Evolutionary conservation across 2,113 vertebrate genomes (phyloP).

Genomic region (Saccopteryx bilineata): DNA sequence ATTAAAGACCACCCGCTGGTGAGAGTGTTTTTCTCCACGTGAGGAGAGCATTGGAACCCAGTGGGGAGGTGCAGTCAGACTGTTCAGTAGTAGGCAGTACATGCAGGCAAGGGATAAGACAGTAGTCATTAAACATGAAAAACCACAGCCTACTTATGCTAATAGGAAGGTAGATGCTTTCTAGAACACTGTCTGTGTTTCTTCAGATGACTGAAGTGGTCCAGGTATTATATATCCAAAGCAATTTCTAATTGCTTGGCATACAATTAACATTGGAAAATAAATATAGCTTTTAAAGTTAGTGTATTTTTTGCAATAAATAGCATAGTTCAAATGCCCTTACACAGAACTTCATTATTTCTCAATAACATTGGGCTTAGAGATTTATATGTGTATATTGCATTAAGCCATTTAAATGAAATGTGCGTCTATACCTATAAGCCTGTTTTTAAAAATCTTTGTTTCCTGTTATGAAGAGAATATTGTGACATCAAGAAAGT

Average conservation of each 20-base stretch:
- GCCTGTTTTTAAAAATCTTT: not conserved
- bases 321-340: slow-evolving; percentile 47
- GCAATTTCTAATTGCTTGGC: slow-evolving; percentile 42
- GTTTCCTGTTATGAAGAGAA: not conserved
- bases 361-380: not conserved
- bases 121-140: slow-evolving; percentile 66
- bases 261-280: slow-evolving; percentile 63
- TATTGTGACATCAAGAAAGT: not conserved
- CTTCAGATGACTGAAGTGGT: slow-evolving; percentile 70
- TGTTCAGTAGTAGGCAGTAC: not conserved
- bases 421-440: not conserved
- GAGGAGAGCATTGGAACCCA: not conserved
- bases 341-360: slow-evolving; percentile 33
- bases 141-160: slow-evolving; percentile 64
- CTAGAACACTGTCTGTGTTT: slow-evolving; percentile 70
- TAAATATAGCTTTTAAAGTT: slow-evolving; percentile 48
- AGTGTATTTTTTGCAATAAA: slow-evolving; percentile 54
- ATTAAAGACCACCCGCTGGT: not conserved
- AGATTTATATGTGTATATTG: not conserved
- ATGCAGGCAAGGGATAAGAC: slow-evolving; percentile 71
- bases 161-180: slow-evolving; percentile 74
- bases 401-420: slow-evolving; percentile 54
- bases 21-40: slow-evolving; percentile 60
- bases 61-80: slow-evolving; percentile 66
- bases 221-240: slow-evolving; percentile 65